Evolutionary conservation across 1,140 invertebrate species (phyloP).

Genomic region (Magallana angulata): DNA sequence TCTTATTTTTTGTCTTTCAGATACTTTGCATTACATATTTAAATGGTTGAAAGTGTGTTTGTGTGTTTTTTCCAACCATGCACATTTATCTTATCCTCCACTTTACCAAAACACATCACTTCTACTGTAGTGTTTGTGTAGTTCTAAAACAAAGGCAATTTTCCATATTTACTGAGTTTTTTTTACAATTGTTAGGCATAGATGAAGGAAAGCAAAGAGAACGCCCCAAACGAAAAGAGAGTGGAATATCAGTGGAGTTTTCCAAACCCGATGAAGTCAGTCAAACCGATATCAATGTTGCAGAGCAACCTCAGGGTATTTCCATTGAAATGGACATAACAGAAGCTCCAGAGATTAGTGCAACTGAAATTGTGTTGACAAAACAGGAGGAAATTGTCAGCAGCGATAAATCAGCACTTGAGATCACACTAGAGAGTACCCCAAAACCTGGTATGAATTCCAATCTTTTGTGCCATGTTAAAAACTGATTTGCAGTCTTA

Average conservation of each 20-base stretch:
- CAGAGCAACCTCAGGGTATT: slow-evolving; percentile 54
- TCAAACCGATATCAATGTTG: slow-evolving; percentile 40
- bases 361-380: slow-evolving; percentile 15
- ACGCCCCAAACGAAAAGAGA: not conserved
- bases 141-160: not conserved
- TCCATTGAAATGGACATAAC: slow-evolving; percentile 54
- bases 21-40: slow-evolving; percentile 42
- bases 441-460: slow-evolving; percentile 15
- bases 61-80: not conserved
- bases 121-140: not conserved
- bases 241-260: not conserved
- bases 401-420: slow-evolving; percentile 10
- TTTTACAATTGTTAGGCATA: not conserved
- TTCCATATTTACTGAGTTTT: not conserved
- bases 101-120: not conserved
- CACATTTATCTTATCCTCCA: not conserved
- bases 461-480: not conserved
- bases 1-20: slow-evolving; percentile 48
- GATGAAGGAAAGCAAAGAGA: slow-evolving; percentile 44
- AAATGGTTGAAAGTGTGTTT: slow-evolving; percentile 37
- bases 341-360: slow-evolving; percentile 30
- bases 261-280: slow-evolving; percentile 25
- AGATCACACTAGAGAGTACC: slow-evolving; percentile 14
- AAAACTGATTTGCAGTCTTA: not conserved
- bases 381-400: slow-evolving; percentile 41